Conservation (phyloP, 1,140 invertebrate genomes). For the Brachionus sp. region DNA sequence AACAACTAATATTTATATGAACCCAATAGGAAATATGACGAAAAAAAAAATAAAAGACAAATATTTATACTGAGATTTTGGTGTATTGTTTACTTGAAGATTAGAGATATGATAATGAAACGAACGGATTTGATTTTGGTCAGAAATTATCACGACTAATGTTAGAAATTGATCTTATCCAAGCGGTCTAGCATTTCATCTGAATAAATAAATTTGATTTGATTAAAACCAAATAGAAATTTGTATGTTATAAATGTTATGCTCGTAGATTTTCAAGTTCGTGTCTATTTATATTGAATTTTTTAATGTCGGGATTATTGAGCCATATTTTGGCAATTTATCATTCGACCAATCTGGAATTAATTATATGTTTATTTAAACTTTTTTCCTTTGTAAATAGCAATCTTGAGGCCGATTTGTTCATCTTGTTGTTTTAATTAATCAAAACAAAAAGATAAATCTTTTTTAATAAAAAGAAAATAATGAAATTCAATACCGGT, state of each 20-base stretch:
- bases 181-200: neutral
- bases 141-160: neutral
- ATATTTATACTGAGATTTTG: constrained; percentile 4
- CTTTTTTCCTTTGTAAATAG: neutral
- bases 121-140: neutral
- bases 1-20: neutral
- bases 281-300: neutral
- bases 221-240: neutral
- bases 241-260: neutral
- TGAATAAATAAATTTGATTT: neutral
- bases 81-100: constrained; percentile 1
- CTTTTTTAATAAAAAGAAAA: neutral
- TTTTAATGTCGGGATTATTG: neutral
- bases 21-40: neutral
- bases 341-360: constrained; percentile 4
- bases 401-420: neutral
- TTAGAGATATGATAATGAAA: neutral
- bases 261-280: neutral
- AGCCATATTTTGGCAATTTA: neutral
- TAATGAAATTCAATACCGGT: constrained; percentile 13
- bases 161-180: neutral
- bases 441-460: neutral
- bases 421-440: neutral
- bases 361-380: constrained; percentile 33
- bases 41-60: neutral